phyloP scores from a whole-genome alignment of 1,140 invertebrate genomes.

The Phortica variegata region DNA sequence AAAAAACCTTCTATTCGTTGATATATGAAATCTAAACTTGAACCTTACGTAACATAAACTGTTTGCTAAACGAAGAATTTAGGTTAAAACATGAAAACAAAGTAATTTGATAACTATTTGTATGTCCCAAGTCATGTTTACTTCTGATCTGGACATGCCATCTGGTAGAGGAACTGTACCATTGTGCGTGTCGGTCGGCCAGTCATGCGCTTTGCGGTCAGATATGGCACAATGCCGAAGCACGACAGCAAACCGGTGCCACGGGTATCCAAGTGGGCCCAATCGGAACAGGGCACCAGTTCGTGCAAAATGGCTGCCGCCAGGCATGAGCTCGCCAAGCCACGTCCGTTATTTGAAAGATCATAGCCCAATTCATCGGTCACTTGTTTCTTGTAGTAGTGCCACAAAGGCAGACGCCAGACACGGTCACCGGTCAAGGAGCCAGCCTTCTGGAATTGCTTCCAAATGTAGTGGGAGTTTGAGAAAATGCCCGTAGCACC shows the following conservation, averaged over 20 bases:
- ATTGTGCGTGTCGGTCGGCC: no score
- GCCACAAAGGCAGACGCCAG: constrained; percentile 86
- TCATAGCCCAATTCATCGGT: constrained; percentile 59
- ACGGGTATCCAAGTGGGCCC: constrained; percentile 69
- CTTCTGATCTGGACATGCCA: constrained; percentile 44
- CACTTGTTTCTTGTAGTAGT: constrained; percentile 71
- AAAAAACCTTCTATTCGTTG: no score
- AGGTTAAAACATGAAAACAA: no score
- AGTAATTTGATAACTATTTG: no score
- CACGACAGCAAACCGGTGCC: constrained; percentile 61
- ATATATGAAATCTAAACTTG: no score
- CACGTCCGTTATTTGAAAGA: constrained; percentile 63
- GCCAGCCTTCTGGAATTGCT: constrained; percentile 65
- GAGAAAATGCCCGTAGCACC: constrained; percentile 77
- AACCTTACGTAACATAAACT: no score
- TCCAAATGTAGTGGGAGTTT: constrained; percentile 65
- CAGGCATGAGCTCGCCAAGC: constrained; percentile 61
- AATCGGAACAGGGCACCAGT: constrained; percentile 62
- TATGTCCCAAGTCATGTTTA: no score
- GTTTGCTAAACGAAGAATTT: no score
- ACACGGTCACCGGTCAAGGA: constrained; percentile 77
- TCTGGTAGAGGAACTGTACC: constrained; percentile 58
- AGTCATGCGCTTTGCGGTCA: constrained; percentile 59
- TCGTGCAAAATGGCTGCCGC: constrained; percentile 68
- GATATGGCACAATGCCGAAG: constrained; percentile 62